Evolutionary conservation across 2,113 vertebrate genomes (phyloP), one percentile per base, ranked within the genome.

Genomic region (Passer montanus): DNA sequence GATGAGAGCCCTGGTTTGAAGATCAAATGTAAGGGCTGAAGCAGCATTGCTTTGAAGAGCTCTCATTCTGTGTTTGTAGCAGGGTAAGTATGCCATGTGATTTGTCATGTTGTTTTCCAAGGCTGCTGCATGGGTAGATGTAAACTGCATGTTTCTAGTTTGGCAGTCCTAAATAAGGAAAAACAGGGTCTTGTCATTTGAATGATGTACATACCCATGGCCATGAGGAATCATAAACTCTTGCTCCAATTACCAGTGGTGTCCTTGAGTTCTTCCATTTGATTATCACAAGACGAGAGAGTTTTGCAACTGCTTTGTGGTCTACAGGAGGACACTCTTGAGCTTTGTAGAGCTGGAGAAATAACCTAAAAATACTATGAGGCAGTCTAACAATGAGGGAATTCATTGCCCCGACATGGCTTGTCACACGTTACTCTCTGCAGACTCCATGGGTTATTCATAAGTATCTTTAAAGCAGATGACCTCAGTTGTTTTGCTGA

Each of bases 341-440:
- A 46, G 96, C 97, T 98, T 98, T 98, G 96, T 98, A 92, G 73
- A 75, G 56, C 43, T 69, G 89, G 89, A 97, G 92, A 89, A 96
- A 73, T 88, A 84, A 94, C 94, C 91, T 97, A 94, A 97, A 94
- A 96, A 72, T 93, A 88, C 55, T 95, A 8, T 53, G 88, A 84
- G 59, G 43, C 6, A 26, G 62, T 35, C 64, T 80, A 78, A 98
- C 97, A 98, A 96, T 91, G 94, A 11, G 60, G 68, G 94, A 73
- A 97, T 97, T 98, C 95, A 97, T 93, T 76, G 55, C 87, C 81
- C 87, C 64, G 78, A 20, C 85, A 89, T 93, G 91, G 87, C 72
- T 81, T 93, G 95, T 97, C 94, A 97, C 95, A 85, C 89, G 80
- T 95, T 95, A 64, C 56, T 63, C 56, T 84, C 91, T 95, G 72